Percentiles rank a stretch among this genome's conserved stretches.
These are phyloP conservation scores for Apis florea DNA, from an alignment of 1,140 invertebrate genomes.

Conservation along the genomic window DNA sequence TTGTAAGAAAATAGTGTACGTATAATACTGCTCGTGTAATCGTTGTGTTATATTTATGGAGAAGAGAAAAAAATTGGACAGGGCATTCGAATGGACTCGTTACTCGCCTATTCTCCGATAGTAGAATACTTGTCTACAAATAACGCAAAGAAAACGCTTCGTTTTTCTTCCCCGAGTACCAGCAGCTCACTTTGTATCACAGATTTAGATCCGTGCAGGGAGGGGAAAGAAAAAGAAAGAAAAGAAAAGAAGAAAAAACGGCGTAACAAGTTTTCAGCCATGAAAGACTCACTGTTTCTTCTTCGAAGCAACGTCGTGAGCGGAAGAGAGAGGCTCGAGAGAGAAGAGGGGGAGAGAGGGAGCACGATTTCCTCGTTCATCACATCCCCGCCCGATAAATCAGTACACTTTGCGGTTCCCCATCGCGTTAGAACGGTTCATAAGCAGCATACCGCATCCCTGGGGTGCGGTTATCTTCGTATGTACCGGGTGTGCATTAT, in stretches of 20 bases:
- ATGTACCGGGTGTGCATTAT: slow-evolving; percentile 78
- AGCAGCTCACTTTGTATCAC: not conserved
- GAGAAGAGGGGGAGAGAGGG: slow-evolving; percentile 15
- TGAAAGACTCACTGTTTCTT: not conserved
- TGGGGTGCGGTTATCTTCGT: slow-evolving; percentile 78
- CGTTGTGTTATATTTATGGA: not conserved
- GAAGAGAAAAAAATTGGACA: not conserved
- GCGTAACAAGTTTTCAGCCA: not conserved
- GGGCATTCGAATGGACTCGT: slow-evolving; percentile 32
- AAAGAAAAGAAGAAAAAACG: not conserved
- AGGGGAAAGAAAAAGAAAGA: not conserved
- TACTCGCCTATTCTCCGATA: slow-evolving; percentile 1
- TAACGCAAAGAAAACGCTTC: not conserved
- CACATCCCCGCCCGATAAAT: slow-evolving; percentile 76
- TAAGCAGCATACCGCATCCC: slow-evolving; percentile 73
- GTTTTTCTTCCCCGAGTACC: not conserved
- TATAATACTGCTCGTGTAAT: not conserved
- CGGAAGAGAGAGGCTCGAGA: not conserved
- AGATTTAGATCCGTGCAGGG: not conserved
- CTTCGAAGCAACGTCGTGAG: not conserved
- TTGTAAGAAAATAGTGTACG: slow-evolving; percentile 15
- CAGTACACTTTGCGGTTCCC: slow-evolving; percentile 78
- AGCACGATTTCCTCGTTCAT: slow-evolving; percentile 75
- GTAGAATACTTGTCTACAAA: not conserved
- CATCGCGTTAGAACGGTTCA: slow-evolving; percentile 78